Base-by-base conservation (phyloP, 2,888 invertebrate genomes). In the Eutolmus rufibarbis region DNA sequence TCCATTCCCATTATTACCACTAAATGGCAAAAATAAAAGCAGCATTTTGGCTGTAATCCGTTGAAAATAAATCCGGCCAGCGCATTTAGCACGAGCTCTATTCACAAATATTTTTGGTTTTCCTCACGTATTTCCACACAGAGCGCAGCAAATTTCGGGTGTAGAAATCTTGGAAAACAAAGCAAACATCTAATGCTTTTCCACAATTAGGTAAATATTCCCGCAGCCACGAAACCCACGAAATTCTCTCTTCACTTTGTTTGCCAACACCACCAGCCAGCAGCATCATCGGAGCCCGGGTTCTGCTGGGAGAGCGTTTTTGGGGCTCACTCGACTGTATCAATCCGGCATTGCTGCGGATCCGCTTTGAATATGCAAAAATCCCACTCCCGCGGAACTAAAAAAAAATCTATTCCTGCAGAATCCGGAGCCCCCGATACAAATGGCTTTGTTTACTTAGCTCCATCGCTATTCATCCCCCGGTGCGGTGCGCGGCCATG, bases 401-500 rank as follows among this genome's bases (percentile, higher is more conserved):
- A 34, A 37, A 76, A 34, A 37, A 34, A 76, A 37, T 76, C 51
- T 79, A 79, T 79, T 79, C 57, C 57, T 66, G 57, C 37, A 51
- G 23, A 37, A 82, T 46, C 37, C 37, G 57, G 66, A 57, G 57
- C 19, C 0, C 23, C 12, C 12, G 82, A 37, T 66, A 82, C 82
- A 82, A 82, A 82, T 37, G 82, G 57, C 37, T 82, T 82, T 82
- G 82, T 82, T 66, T 57, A 82, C 82, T 82, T 66, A 76, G 66
- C 57, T 34, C 37, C 37, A 34, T 28, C 19, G 76, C 66, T 16
- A 82, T 82, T 57, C 57, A 82, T 37, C 19, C 23, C 57, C 34
- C 5, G n/a, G 51, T 34, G 16, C 12, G 51, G 16, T 56, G 46
- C 34, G 19, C 37, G n/a, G 34, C 14, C 19, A 19, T 66, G 28